Percentiles rank a stretch among this genome's conserved stretches.
These are phyloP conservation scores for Zaprionus obscuricornis DNA, from an alignment of 2,888 invertebrate species.

Conservation along the genomic window DNA sequence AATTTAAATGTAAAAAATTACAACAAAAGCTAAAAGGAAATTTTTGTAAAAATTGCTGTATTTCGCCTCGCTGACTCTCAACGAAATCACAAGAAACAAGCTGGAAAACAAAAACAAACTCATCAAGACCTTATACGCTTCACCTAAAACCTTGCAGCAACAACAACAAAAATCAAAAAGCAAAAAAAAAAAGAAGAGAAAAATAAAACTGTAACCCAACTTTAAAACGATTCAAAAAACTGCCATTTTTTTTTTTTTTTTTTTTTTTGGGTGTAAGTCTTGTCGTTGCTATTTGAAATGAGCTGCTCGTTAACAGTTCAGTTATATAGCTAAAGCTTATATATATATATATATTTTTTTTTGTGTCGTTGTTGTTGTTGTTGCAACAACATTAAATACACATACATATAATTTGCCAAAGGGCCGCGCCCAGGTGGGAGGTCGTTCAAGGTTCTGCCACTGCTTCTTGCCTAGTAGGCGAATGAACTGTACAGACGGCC, in stretches of 20 bases:
- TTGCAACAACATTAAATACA: conserved; percentile 57
- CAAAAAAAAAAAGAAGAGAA: conserved; percentile 2
- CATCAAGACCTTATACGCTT: too few species aligned
- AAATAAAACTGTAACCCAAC: conserved; percentile 17
- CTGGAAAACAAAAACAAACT: conserved; percentile 9
- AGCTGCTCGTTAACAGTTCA: conserved; percentile 52
- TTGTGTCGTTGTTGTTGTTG: conserved; percentile 21
- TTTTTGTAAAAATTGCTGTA: conserved; percentile 39
- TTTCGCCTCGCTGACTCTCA: conserved; percentile 34
- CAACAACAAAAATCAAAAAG: conserved; percentile 2
- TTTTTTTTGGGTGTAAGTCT: conserved; percentile 7
- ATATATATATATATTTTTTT: too few species aligned
- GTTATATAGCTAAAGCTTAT: too few species aligned
- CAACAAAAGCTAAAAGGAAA: conserved; percentile 9
- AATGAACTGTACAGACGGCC: conserved; percentile 47
- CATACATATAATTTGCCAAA: conserved; percentile 38
- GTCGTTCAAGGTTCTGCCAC: conserved; percentile 25
- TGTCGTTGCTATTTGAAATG: conserved; percentile 46
- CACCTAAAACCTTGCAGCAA: conserved; percentile 1
- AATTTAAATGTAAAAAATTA: conserved; percentile 63
- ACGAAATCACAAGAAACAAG: conserved; percentile 16
- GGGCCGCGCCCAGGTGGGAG: conserved; percentile 36
- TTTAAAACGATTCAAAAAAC: conserved; percentile 26
- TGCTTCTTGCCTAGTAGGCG: conserved; percentile 45
- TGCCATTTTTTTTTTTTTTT: conserved; percentile 1